Percentiles rank a stretch among this genome's conserved stretches.
phyloP scores from a whole-genome alignment of 2,113 vertebrate genomes.

The Choloepus hoffmanni region DNA sequence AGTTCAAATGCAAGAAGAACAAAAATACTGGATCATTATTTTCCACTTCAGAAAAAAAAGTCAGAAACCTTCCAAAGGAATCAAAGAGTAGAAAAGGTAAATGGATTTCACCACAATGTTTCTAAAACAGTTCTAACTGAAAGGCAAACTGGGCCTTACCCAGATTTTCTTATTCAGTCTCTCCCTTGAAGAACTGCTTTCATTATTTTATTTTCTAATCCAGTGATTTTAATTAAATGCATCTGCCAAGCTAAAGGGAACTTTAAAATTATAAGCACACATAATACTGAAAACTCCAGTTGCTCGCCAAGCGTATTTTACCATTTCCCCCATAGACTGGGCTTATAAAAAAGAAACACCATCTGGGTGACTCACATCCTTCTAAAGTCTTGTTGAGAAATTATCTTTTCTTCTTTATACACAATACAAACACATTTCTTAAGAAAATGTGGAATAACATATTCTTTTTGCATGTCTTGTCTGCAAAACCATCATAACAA shows the following conservation, averaged over 20 bases:
- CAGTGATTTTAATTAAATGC: slow-evolving; percentile 52
- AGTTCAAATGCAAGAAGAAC: neutral
- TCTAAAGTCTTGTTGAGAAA: slow-evolving; percentile 8
- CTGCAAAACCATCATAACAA: neutral
- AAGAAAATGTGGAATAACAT: neutral
- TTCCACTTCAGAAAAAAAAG: neutral
- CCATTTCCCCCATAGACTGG: neutral
- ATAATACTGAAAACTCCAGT: neutral
- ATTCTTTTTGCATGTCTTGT: neutral
- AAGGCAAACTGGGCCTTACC: neutral
- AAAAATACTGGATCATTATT: neutral
- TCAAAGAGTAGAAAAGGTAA: neutral
- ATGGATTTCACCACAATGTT: neutral
- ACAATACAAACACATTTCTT: slow-evolving; percentile 3
- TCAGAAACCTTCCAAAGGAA: neutral
- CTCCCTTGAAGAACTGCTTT: neutral
- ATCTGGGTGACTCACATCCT: slow-evolving; percentile 11
- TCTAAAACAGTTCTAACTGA: neutral
- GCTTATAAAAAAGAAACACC: slow-evolving; percentile 17
- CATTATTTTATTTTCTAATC: slow-evolving; percentile 40
- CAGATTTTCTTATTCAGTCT: neutral
- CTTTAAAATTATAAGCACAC: neutral
- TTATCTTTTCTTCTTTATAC: neutral
- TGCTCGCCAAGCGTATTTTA: neutral
- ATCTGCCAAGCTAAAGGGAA: slow-evolving; percentile 9